These are phyloP conservation scores for Lomographa bimaculata DNA, from an alignment of 2,888 invertebrate species.

Conservation along the genomic window DNA sequence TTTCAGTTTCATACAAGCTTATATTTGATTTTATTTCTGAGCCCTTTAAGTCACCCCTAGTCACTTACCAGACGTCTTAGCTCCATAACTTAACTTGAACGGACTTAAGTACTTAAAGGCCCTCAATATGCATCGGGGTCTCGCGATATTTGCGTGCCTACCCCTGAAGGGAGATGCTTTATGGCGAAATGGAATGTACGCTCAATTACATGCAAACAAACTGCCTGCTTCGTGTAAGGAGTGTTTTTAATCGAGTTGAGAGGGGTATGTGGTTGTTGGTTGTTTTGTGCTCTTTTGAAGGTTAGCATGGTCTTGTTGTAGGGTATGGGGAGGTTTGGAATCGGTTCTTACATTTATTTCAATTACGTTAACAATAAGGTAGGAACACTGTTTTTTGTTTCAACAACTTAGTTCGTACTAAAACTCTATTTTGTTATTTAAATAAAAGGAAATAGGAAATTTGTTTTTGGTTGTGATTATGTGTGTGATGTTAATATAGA, in stretches of 20 bases:
- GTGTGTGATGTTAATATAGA: too few species aligned
- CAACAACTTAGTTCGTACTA: too few species aligned
- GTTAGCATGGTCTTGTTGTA: background rate
- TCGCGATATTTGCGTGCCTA: conserved; percentile 22
- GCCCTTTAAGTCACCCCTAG: conserved; percentile 22
- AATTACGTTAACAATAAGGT: too few species aligned
- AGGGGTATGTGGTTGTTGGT: background rate
- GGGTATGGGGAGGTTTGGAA: too few species aligned
- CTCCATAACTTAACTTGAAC: conserved; percentile 39
- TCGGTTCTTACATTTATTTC: too few species aligned
- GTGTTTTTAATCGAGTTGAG: conserved; percentile 23
- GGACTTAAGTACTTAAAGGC: conserved; percentile 36
- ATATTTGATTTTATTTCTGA: conserved; percentile 9
- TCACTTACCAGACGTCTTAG: conserved; percentile 32
- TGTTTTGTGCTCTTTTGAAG: conserved; percentile 6
- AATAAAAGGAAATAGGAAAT: too few species aligned
- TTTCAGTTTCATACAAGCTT: background rate
- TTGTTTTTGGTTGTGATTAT: too few species aligned
- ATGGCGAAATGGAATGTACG: conserved; percentile 29
- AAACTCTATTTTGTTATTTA: too few species aligned
- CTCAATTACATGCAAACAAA: conserved; percentile 39
- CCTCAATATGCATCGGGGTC: conserved; percentile 27
- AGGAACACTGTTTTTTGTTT: too few species aligned
- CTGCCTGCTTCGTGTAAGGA: conserved; percentile 26
- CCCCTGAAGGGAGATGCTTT: conserved; percentile 27